phyloP scores from a whole-genome alignment of 2,888 invertebrate genomes.

The Nysson spinosus region DNA sequence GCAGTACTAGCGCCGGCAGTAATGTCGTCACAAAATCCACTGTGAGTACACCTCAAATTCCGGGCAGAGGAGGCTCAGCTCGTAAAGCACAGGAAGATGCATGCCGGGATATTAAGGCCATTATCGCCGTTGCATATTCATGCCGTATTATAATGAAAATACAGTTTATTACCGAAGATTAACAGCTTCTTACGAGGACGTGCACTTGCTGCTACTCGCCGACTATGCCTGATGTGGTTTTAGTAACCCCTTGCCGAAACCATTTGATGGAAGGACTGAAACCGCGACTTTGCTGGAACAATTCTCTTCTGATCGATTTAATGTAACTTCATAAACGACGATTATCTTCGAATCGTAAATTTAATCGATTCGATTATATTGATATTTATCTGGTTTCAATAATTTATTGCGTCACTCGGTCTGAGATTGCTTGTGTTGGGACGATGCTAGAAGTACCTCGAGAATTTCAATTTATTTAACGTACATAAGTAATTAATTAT shows the following conservation, averaged over 20 bases:
- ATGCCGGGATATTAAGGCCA: slow-evolving; percentile 77
- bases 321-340: neutral
- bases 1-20: slow-evolving; percentile 45
- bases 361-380: too few species aligned
- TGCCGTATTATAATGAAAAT: slow-evolving; percentile 78
- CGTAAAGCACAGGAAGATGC: slow-evolving; percentile 78
- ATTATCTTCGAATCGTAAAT: too few species aligned
- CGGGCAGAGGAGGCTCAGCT: slow-evolving; percentile 75
- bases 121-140: slow-evolving; percentile 78
- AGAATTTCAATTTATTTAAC: slow-evolving; percentile 19
- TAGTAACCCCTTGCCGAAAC: slow-evolving; percentile 39
- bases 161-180: slow-evolving; percentile 78
- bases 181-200: slow-evolving; percentile 77
- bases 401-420: too few species aligned
- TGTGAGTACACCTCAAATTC: slow-evolving; percentile 75
- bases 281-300: slow-evolving; percentile 10
- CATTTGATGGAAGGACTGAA: slow-evolving; percentile 34
- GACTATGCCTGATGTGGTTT: slow-evolving; percentile 52
- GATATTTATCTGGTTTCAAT: too few species aligned
- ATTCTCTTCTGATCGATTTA: slow-evolving; percentile 8
- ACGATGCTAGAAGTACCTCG: neutral
- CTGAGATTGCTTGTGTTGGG: neutral
- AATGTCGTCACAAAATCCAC: slow-evolving; percentile 71
- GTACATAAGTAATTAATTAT: slow-evolving; percentile 32
- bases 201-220: slow-evolving; percentile 65